Evolutionary conservation across 2,888 invertebrate genomes (phyloP), one percentile per base, ranked within the genome.

Genomic region (Sphaerophoria rueppellii): DNA sequence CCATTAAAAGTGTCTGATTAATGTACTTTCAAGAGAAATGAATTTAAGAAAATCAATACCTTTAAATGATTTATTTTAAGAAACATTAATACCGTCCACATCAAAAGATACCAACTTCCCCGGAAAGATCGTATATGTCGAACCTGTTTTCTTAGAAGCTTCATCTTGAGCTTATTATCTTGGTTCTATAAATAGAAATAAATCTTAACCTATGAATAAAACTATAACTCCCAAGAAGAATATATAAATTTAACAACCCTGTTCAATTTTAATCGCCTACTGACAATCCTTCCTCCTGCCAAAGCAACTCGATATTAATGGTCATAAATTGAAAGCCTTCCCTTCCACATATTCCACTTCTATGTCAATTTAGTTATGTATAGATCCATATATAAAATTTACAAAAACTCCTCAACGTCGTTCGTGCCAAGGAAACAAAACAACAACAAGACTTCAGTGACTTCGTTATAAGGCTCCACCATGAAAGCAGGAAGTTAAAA

Each of bases 401-500:
- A 75, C 34, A 81, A 24, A 2, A 55, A 54, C 34, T 54, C 40
- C 58, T 60, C 16, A 11, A 60, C 60, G 63, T 76, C 71, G 40
- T 60, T 63, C 55, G 35, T 48, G 9, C 63, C n/a, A 46, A 37
- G 40, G 37, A 12, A 58, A 69, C 37, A 12, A 14, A 43, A 16
- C 9, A 24, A 9, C 5, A 35, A n/a, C 37, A 50, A n/a, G 32
- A 46, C 58, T 58, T 40, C 24, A 46, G 3, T 16, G 35, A 46
- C 7, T 69, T 43, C 63, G 60, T 75, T 40, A 40, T 40, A 40
- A 40, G 4, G 6, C 40, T 40, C 43, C 43, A 43, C 34, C 34
- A 54, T 48, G 9, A 63, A 48, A 65, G 48, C 80, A 75, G 80
- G 78, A 78, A 83, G 54, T 76, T 72, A 72, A 79, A 58, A 82